These are phyloP conservation scores for Drosophila vallismaia DNA, from an alignment of 2,888 invertebrate genomes.

Conservation along the genomic window DNA sequence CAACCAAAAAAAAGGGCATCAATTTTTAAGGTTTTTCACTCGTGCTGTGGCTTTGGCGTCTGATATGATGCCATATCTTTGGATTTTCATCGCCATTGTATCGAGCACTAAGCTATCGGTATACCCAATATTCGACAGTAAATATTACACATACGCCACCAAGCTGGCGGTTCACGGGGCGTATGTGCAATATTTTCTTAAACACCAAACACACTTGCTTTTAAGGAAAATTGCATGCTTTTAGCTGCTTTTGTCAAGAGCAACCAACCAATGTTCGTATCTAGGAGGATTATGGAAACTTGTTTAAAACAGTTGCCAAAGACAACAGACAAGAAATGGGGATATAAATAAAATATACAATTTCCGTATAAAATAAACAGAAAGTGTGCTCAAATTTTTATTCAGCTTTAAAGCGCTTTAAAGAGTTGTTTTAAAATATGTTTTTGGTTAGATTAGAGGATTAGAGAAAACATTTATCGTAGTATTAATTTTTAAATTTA, in stretches of 20 bases:
- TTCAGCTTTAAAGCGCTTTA: not conserved
- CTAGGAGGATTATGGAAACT: conserved; percentile 30
- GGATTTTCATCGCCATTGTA: conserved; percentile 64
- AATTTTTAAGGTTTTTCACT: conserved; percentile 34
- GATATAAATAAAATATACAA: conserved; percentile 29
- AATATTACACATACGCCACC: not conserved
- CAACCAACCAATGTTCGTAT: conserved; percentile 22
- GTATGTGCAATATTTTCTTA: conserved; percentile 68
- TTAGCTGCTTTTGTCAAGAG: conserved; percentile 20
- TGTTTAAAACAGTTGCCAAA: conserved; percentile 19
- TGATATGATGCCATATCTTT: conserved; percentile 51
- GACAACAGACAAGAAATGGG: conserved; percentile 2
- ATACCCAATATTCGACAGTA: not conserved
- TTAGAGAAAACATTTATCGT: not conserved
- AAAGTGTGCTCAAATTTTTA: not conserved
- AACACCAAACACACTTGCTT: conserved; percentile 36
- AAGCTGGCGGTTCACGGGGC: conserved; percentile 39
- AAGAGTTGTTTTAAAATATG: too few relatives aligned
- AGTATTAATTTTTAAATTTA: not conserved
- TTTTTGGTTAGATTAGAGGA: not conserved
- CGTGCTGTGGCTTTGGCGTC: conserved; percentile 25
- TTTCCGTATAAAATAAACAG: not conserved
- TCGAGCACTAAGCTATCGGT: conserved; percentile 32
- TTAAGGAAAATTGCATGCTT: conserved; percentile 33
- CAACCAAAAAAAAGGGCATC: conserved; percentile 3